These are phyloP conservation scores for Catocala fraxini DNA, from an alignment of 2,888 invertebrate species.

Conservation along the genomic window DNA sequence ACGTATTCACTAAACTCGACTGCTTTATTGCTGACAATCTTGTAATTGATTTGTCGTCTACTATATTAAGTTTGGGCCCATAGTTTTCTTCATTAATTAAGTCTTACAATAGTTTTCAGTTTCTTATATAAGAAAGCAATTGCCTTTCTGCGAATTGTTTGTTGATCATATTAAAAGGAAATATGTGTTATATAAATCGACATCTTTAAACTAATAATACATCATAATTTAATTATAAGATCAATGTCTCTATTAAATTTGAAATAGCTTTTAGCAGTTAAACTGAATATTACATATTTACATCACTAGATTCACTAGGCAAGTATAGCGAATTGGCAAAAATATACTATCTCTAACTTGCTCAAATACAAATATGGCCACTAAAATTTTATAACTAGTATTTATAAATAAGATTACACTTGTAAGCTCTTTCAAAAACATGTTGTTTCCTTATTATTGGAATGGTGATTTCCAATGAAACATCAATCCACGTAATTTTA, in stretches of 20 bases:
- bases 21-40: not conserved
- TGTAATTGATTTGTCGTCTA: too few species aligned
- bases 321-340: conserved; percentile 54
- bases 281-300: conserved; percentile 9
- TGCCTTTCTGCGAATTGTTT: too few species aligned
- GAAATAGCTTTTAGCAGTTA: too few species aligned
- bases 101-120: too few species aligned
- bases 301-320: conserved; percentile 44
- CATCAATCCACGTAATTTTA: conserved; percentile 9
- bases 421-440: conserved; percentile 10
- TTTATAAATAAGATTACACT: not conserved
- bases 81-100: too few species aligned
- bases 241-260: too few species aligned
- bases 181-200: too few species aligned
- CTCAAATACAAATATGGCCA: conserved; percentile 60
- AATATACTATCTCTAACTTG: conserved; percentile 36
- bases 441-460: conserved; percentile 18
- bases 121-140: too few species aligned
- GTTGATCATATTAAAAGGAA: too few species aligned
- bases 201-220: too few species aligned
- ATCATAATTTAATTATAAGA: too few species aligned
- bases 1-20: not conserved
- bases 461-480: conserved; percentile 20
- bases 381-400: conserved; percentile 33
- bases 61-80: too few species aligned